phyloP scores from a whole-genome alignment of 2,797 vertebrate genomes.

The Odontamblyopus lacepedii region DNA sequence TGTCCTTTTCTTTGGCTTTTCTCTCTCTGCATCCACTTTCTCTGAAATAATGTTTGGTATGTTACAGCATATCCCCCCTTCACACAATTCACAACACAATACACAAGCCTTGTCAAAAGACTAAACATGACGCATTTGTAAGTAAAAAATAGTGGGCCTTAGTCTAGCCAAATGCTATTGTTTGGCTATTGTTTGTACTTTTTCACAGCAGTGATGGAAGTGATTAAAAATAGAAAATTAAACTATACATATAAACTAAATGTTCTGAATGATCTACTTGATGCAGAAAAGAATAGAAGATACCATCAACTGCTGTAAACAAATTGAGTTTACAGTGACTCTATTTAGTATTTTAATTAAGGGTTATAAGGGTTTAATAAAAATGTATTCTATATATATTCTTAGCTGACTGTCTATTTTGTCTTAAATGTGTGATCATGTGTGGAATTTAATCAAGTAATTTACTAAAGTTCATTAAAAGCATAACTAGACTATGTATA shows the following conservation, averaged over 20 bases:
- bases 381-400: neutral
- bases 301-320: neutral
- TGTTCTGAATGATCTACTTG: neutral
- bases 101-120: neutral
- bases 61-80: neutral
- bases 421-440: too few relatives aligned
- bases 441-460: too few relatives aligned
- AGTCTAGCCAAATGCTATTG: neutral
- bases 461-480: too few relatives aligned
- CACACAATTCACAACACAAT: neutral
- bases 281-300: neutral
- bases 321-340: neutral
- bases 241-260: neutral
- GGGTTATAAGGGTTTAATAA: neutral
- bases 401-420: too few relatives aligned
- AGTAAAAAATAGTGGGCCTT: neutral
- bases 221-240: neutral
- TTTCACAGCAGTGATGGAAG: neutral
- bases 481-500: too few relatives aligned
- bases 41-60: conserved; percentile 9
- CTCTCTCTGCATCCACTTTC: neutral
- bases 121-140: neutral
- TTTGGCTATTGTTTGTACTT: neutral
- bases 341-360: neutral
- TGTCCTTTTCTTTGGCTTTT: conserved; percentile 17